Base-by-base conservation (phyloP, 2,888 invertebrate species). In the Shargacucullia verbasci region DNA sequence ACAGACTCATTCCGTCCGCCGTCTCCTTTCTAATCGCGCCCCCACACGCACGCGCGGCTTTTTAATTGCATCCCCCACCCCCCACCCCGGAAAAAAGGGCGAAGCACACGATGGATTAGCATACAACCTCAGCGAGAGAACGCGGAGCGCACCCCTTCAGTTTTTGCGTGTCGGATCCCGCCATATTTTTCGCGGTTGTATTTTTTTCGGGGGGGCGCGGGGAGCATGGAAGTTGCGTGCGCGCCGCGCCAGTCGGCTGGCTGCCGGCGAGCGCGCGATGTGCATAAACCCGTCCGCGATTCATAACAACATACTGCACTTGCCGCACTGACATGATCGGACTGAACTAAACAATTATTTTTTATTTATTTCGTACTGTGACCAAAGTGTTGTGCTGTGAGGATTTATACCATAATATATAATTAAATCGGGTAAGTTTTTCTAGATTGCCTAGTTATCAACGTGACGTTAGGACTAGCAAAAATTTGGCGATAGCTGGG, bases 21-120 rank as follows among this genome's bases (percentile, higher is more conserved):
- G 90, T 90, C 92, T 90, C 91, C 86, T 86, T 92, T 91, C 93
- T 94, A 94, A 94, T 94, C 93, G 92, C 89, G 83, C 86, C 88
- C 91, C 91, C 92, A 90, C 87, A 86, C 93, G 92, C 93, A 92
- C 92, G 93, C 93, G 93, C 93, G 92, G 90, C 83, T 91, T 92
- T 91, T 92, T 93, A 94, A 93, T 94, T 93, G 93, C 92, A 90
- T 89, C 92, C 92, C 92, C 88, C 74, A 71, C 66, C 82, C 83
- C 85, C 85, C 84, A 81, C 84, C 83, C 89, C 91, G 90, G 91
- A 90, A 90, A 91, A 92, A 91, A 92, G 91, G 91, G 91, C 87
- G 85, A 82, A 87, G 87, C 80, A 83, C 85, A 89, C 90, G 91
- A 91, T 87, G 92, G 92, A 94, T 94, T 94, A 94, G 93, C 93